Conservation (phyloP, 2,888 invertebrate genomes). For the Aricia artaxerxes region DNA sequence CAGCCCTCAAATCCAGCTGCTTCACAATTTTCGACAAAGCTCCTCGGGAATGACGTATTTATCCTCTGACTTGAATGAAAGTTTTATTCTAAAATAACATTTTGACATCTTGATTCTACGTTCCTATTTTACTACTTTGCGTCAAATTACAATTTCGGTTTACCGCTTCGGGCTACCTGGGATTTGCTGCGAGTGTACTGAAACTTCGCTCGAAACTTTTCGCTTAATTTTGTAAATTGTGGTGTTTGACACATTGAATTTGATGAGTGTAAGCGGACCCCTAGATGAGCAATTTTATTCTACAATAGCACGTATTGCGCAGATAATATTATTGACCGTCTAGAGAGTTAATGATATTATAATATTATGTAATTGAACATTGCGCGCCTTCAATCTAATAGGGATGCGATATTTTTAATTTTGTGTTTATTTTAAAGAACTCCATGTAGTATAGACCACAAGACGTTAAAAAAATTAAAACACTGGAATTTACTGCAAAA, state of each 20-base stretch:
- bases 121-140: constrained; percentile 18
- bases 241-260: neutral
- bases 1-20: constrained; percentile 66
- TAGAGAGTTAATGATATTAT: too few species aligned
- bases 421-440: too few species aligned
- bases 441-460: too few species aligned
- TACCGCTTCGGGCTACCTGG: neutral
- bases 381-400: too few species aligned
- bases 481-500: too few species aligned
- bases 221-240: neutral
- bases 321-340: too few species aligned
- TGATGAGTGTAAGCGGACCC: too few species aligned
- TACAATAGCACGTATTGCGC: too few species aligned
- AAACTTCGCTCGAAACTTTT: constrained; percentile 16
- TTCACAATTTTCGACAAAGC: constrained; percentile 74
- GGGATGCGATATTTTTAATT: too few species aligned
- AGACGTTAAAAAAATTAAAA: too few species aligned
- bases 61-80: constrained; percentile 71
- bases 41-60: constrained; percentile 66
- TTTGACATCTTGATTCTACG: constrained; percentile 27
- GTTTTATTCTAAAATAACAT: constrained; percentile 39
- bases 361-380: too few species aligned
- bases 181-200: neutral
- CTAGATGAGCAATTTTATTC: too few species aligned
- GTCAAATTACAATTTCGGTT: neutral